A percentile compares a stretch with the other conserved stretches of the same genome.
These are phyloP conservation scores for Parazoanthus atlanticus DNA, from an alignment of 92 coral and sea anemone species.

Conservation along the genomic window DNA sequence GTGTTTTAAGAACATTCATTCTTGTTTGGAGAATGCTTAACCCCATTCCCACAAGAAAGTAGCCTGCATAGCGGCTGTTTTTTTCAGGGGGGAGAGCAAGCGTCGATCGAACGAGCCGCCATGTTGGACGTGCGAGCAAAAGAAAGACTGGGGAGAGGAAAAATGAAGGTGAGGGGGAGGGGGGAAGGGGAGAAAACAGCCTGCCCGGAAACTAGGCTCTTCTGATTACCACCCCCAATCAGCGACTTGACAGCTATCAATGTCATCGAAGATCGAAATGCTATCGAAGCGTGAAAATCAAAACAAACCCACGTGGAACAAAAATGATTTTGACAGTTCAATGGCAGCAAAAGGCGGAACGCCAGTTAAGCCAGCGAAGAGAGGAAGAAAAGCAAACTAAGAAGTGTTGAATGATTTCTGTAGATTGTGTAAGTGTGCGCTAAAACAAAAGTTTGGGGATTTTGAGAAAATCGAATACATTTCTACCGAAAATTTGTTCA, in stretches of 20 bases:
- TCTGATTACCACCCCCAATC: conserved; percentile 13
- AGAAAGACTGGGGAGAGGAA: no score
- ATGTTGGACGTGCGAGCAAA: no score
- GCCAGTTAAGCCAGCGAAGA: not conserved
- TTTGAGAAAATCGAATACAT: conserved; percentile 44
- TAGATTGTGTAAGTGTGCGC: conserved; percentile 54
- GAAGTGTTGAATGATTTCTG: conserved; percentile 38
- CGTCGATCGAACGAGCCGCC: no score
- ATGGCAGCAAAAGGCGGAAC: not conserved
- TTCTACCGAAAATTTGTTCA: conserved; percentile 58
- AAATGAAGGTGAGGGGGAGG: no score
- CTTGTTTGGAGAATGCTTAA: no score
- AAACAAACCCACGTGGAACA: conserved; percentile 5
- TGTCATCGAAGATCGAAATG: no score
- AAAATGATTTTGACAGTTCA: conserved; percentile 11
- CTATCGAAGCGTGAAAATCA: not conserved
- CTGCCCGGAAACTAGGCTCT: not conserved
- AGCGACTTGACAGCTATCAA: conserved; percentile 4
- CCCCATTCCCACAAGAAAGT: not conserved
- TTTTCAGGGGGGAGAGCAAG: no score
- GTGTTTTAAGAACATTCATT: no score
- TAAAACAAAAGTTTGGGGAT: conserved; percentile 57
- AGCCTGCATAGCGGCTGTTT: no score
- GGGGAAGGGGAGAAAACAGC: no score
- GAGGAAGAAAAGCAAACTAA: not conserved